phyloP scores from a whole-genome alignment of 1,140 invertebrate genomes.

The Meteorus sp. region DNA sequence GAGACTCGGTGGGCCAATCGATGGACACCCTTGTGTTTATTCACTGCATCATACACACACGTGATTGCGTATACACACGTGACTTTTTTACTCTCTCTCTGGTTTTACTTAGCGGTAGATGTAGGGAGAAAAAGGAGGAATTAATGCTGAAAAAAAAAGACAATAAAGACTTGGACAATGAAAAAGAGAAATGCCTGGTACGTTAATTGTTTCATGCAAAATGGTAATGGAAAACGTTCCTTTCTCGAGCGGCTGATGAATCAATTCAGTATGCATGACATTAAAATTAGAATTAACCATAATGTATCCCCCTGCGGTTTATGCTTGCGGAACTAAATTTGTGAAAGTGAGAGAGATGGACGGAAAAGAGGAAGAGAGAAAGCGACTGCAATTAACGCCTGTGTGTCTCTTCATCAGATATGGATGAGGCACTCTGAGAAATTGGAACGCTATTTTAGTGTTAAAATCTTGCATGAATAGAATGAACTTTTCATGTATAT shows the following conservation, averaged over 20 bases:
- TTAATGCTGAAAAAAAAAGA: too few relatives aligned
- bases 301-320: too few relatives aligned
- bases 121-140: too few relatives aligned
- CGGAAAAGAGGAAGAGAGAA: conserved; percentile 14
- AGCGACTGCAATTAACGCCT: conserved; percentile 11
- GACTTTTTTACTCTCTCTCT: neutral
- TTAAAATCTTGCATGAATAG: conserved; percentile 17
- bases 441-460: conserved; percentile 31
- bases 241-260: neutral
- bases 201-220: conserved; percentile 11
- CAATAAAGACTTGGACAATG: too few relatives aligned
- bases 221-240: neutral
- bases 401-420: conserved; percentile 32
- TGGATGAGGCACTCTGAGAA: conserved; percentile 36
- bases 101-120: too few relatives aligned
- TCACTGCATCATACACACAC: too few relatives aligned
- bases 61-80: neutral
- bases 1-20: conserved; percentile 39
- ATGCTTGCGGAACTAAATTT: too few relatives aligned
- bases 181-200: neutral
- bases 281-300: conserved; percentile 7
- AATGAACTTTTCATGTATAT: too few relatives aligned
- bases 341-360: too few relatives aligned
- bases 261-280: conserved; percentile 12
- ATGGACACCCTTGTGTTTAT: conserved; percentile 33